A percentile compares a stretch with the other conserved stretches of the same genome.
These are phyloP conservation scores for Carterocephalus palaemon DNA, from an alignment of 2,888 invertebrate species.

Conservation along the genomic window DNA sequence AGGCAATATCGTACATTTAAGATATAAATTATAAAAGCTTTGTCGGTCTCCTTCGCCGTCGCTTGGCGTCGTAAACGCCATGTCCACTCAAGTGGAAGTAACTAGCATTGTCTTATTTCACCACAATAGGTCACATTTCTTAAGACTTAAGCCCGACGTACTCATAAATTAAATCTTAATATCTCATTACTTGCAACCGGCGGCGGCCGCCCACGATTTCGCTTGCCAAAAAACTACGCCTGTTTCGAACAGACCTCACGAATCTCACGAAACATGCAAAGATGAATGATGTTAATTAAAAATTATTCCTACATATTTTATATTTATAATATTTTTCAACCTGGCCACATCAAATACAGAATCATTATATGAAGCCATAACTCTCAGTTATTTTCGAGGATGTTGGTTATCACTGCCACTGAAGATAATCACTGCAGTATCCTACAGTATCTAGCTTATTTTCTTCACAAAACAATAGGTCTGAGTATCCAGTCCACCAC, in stretches of 20 bases:
- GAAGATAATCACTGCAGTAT: no score
- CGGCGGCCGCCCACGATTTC: conserved; percentile 51
- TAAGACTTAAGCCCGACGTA: conserved; percentile 65
- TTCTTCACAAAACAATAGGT: no score
- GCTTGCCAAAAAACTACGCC: conserved; percentile 54
- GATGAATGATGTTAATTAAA: conserved; percentile 12
- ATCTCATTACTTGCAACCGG: conserved; percentile 74
- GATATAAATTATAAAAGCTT: conserved; percentile 70
- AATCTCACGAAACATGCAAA: conserved; percentile 18
- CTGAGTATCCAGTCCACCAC: no score
- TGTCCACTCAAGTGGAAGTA: conserved; percentile 67
- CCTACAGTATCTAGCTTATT: no score
- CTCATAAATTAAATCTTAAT: conserved; percentile 75
- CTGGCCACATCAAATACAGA: no score
- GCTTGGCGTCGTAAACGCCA: conserved; percentile 51
- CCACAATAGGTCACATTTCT: conserved; percentile 75
- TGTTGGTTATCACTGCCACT: no score
- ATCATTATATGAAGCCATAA: no score
- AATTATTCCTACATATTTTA: neutral
- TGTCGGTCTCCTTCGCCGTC: conserved; percentile 46
- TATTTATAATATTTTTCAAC: neutral
- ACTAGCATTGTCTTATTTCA: conserved; percentile 71
- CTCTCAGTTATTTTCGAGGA: no score
- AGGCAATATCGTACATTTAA: conserved; percentile 43
- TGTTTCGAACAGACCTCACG: conserved; percentile 32